Evolutionary conservation across 2,797 vertebrate genomes (phyloP), one percentile per base, ranked within the genome.

Genomic region (Scolopax bukidnonensis): DNA sequence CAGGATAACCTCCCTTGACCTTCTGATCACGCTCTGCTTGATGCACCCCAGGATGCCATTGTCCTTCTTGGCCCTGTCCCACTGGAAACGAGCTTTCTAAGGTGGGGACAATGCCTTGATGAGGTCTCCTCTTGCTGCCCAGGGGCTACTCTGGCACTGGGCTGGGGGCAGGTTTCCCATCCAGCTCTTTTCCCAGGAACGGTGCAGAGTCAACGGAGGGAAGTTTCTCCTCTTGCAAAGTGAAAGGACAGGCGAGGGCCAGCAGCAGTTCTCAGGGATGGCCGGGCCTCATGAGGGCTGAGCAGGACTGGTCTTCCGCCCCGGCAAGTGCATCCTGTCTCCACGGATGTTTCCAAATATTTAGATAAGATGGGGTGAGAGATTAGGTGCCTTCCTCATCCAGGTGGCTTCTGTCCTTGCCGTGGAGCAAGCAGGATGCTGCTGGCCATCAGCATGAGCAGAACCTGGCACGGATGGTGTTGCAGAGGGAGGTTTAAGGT

Each of bases 401-500:
- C 1, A 1, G 83, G 79, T 17, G 5, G 77, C 56, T 88, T 56
- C 79, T 9, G 2, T 11, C 61, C 56, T 33, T 12, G 48, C 0
- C 0, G 8, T 2, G 61, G 32, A 79, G 57, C 10, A 50, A 53
- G 38, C 0, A 0, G n/a, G 75, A n/a, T 23, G 54, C 48, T 59
- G 47, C 27, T 1, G 4, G 36, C 18, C 7, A 2, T 4, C 0
- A 0, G 4, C 0, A 53, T 0, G 3, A 79, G 80, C 3, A 1
- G 40, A 27, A 21, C 15, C 10, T 3, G 5, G 30, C 4, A 5
- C 1, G 4, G 70, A 13, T 5, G 41, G 45, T 2, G 41, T 3
- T 41, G 51, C 33, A 27, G 51, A 54, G 15, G 25, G 41, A 77
- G 21, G 67, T 40, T 68, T 54, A 30, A 41, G 75, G 24, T 10